These are phyloP conservation scores for Sciaenops ocellatus DNA, from an alignment of 2,797 vertebrate genomes.

Conservation along the genomic window DNA sequence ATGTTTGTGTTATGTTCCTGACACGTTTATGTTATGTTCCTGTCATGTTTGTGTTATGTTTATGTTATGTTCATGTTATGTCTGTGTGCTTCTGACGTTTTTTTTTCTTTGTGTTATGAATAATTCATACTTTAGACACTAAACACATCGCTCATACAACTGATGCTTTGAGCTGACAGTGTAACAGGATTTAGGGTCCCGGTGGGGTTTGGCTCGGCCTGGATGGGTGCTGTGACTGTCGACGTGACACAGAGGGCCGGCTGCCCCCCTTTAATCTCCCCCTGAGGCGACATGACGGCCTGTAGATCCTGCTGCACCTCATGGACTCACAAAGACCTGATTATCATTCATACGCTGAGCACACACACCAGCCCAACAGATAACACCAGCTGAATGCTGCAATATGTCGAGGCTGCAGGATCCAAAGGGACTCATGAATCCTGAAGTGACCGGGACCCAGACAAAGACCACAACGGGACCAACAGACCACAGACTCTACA, in stretches of 20 bases:
- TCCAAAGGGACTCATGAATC: constrained; percentile 83
- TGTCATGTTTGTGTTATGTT: no score
- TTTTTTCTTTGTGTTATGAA: constrained; percentile 86
- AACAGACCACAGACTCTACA: constrained; percentile 67
- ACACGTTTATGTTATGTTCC: no score
- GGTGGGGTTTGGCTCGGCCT: constrained; percentile 82
- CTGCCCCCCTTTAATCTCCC: constrained; percentile 85
- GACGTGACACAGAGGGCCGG: constrained; percentile 84
- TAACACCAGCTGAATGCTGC: constrained; percentile 84
- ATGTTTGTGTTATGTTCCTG: no score
- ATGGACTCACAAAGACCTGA: constrained; percentile 84
- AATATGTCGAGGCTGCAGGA: constrained; percentile 82
- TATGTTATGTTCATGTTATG: no score
- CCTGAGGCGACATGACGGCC: constrained; percentile 86
- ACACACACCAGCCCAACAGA: constrained; percentile 85
- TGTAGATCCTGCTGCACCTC: constrained; percentile 83
- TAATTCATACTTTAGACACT: constrained; percentile 88
- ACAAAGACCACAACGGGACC: constrained; percentile 73
- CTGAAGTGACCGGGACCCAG: constrained; percentile 71
- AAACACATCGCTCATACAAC: constrained; percentile 86
- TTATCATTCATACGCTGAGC: constrained; percentile 87
- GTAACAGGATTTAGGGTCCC: constrained; percentile 90
- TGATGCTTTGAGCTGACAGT: constrained; percentile 88
- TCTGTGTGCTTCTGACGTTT: no score
- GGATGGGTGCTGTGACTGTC: constrained; percentile 86